Conservation (phyloP, 2,113 vertebrate species). For the Platysternon megacephalum region DNA sequence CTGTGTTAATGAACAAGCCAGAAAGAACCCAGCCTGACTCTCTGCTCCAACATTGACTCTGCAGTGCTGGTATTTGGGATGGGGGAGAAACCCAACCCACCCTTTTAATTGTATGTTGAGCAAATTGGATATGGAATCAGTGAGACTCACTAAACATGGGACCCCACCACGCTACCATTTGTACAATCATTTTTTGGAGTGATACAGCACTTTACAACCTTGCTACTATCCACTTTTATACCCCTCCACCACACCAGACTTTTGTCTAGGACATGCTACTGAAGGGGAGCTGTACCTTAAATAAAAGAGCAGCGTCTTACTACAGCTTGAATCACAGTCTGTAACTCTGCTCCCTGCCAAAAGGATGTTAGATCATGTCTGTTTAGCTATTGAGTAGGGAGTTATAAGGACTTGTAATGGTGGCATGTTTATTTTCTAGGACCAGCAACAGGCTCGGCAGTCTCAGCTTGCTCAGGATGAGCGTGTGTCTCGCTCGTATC, state of each 20-base stretch:
- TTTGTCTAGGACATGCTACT: background rate
- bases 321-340: background rate
- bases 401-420: background rate
- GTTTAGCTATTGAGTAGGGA: rapidly evolving
- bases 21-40: background rate
- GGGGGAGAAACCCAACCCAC: slow-evolving; percentile 20
- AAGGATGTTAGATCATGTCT: rapidly evolving
- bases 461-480: slow-evolving; percentile 98
- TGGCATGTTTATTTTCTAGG: slow-evolving; percentile 77
- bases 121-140: background rate
- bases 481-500: slow-evolving; percentile 95
- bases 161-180: background rate
- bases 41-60: slow-evolving; percentile 17
- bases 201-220: background rate
- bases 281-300: background rate
- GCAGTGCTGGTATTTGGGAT: slow-evolving; percentile 16
- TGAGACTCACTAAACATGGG: background rate
- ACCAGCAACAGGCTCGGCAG: slow-evolving; percentile 97
- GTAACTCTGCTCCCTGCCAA: background rate
- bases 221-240: background rate
- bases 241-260: background rate
- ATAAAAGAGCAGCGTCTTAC: background rate
- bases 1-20: background rate
- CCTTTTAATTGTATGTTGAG: slow-evolving; percentile 28
- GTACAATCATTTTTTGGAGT: background rate